phyloP scores from a whole-genome alignment of 2,888 invertebrate genomes.

The Melipona bicolor region DNA sequence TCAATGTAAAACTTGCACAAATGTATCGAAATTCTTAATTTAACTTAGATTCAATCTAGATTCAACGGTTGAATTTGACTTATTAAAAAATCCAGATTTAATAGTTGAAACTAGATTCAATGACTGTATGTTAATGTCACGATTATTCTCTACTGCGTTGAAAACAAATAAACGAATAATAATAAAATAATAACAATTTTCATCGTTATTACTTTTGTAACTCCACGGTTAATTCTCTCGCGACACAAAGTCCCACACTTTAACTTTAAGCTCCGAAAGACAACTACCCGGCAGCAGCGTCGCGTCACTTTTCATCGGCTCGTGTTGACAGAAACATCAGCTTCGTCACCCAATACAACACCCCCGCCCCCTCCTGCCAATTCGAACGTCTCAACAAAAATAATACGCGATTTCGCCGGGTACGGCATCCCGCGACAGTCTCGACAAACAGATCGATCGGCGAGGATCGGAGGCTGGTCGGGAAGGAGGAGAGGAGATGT shows the following conservation, averaged over 20 bases:
- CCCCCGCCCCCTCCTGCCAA: not conserved
- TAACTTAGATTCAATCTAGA: no score
- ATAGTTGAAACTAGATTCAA: no score
- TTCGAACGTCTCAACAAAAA: not conserved
- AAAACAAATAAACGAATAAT: no score
- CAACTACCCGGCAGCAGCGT: not conserved
- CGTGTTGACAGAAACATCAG: not conserved
- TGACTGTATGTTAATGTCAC: no score
- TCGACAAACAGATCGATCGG: constrained; percentile 16
- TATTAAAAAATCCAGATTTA: no score
- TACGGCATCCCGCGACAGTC: not conserved
- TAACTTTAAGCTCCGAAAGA: not conserved
- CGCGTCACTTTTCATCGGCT: not conserved
- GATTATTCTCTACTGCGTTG: no score
- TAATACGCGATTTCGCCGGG: not conserved
- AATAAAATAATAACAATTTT: no score
- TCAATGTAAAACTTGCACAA: not conserved
- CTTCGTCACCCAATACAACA: not conserved
- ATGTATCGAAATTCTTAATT: no score
- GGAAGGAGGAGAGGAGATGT: not conserved
- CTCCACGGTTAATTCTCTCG: not conserved
- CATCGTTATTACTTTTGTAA: accelerated
- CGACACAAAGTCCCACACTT: not conserved
- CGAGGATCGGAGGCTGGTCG: constrained; percentile 3
- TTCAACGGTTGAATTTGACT: no score